phyloP scores from a whole-genome alignment of 2,888 invertebrate genomes.

The Conchocele bisecta region DNA sequence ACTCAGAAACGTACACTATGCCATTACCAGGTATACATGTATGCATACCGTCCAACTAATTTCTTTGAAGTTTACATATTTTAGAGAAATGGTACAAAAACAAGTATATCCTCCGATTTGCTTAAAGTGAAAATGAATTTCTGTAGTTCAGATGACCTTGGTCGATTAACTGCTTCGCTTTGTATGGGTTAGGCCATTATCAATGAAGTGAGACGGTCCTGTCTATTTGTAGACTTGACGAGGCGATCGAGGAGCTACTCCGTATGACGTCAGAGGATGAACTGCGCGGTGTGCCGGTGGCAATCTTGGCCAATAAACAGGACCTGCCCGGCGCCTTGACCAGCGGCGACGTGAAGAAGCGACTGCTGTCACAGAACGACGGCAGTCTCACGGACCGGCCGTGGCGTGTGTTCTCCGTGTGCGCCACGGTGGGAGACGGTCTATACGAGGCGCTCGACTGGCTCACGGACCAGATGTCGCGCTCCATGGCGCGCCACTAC shows the following conservation, averaged over 20 bases:
- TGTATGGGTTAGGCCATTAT: too few species aligned
- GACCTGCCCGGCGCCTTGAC: conserved; percentile 58
- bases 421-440: conserved; percentile 1
- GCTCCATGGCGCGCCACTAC: not conserved
- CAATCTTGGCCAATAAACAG: conserved; percentile 69
- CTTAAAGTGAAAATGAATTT: too few species aligned
- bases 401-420: conserved; percentile 2
- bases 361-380: not conserved
- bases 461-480: not conserved
- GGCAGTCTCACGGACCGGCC: not conserved
- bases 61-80: too few species aligned
- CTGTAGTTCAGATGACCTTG: too few species aligned
- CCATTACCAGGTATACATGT: too few species aligned
- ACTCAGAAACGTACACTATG: too few species aligned
- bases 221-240: conserved; percentile 44
- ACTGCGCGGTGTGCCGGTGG: conserved; percentile 39
- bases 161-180: too few species aligned
- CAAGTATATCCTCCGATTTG: too few species aligned
- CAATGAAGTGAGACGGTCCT: too few species aligned
- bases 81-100: too few species aligned
- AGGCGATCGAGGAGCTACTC: conserved; percentile 55
- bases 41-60: too few species aligned
- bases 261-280: conserved; percentile 46
- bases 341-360: not conserved
- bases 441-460: conserved; percentile 3